phyloP scores from a whole-genome alignment of 1,140 invertebrate species.

The Formica exsecta region DNA sequence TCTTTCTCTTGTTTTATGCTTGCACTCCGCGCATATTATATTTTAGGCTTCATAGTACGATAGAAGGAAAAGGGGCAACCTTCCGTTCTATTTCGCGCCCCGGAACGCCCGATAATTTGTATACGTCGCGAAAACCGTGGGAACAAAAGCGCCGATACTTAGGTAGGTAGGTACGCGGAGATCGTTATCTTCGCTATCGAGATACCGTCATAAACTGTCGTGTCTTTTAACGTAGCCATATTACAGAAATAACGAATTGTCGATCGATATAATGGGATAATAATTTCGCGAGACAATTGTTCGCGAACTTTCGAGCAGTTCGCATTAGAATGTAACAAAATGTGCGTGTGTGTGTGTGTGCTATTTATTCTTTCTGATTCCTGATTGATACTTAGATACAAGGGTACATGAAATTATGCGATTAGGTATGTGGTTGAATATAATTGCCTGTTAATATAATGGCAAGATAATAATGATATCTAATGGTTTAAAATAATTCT shows the following conservation, averaged over 20 bases:
- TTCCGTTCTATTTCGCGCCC: conserved; percentile 54
- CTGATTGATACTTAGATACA: neutral
- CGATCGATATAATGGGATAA: conserved; percentile 22
- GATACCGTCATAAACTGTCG: conserved; percentile 38
- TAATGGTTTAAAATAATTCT: neutral
- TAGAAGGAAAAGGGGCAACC: conserved; percentile 3
- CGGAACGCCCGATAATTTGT: conserved; percentile 71
- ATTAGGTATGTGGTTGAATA: neutral
- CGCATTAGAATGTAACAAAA: neutral
- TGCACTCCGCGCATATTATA: neutral
- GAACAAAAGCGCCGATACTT: conserved; percentile 58
- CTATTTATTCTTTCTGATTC: neutral
- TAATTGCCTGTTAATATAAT: neutral
- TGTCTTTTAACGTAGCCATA: conserved; percentile 25
- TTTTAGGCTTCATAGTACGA: conserved; percentile 34
- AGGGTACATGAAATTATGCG: neutral
- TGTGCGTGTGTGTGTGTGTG: neutral
- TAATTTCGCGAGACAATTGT: conserved; percentile 19
- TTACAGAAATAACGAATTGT: conserved; percentile 34
- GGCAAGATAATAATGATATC: neutral
- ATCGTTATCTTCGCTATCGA: conserved; percentile 66
- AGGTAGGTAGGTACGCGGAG: conserved; percentile 9
- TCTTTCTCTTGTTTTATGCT: neutral
- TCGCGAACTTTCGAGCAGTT: conserved; percentile 1
- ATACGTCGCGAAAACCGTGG: conserved; percentile 71